These are phyloP conservation scores for Pyrrhosoma nymphula DNA, from an alignment of 2,888 invertebrate species.

Conservation along the genomic window DNA sequence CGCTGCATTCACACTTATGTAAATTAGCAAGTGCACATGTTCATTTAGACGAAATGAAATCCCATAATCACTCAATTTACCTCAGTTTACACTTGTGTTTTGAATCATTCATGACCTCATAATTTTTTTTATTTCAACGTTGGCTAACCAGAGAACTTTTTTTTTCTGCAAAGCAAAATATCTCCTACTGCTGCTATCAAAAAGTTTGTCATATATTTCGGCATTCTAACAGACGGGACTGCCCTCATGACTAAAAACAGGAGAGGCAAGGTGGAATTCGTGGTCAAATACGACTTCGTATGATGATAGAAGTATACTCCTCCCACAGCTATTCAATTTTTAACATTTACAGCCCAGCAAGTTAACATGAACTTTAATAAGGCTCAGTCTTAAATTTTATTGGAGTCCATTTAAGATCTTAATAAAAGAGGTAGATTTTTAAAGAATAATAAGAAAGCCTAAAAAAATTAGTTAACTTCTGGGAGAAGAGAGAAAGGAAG, in stretches of 20 bases:
- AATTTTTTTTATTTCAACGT: constrained; percentile 12
- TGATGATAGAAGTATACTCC: constrained; percentile 49
- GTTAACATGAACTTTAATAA: constrained; percentile 67
- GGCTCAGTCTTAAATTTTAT: constrained; percentile 67
- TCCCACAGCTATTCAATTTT: constrained; percentile 42
- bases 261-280: constrained; percentile 48
- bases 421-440: constrained; percentile 66
- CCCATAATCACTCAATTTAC: constrained; percentile 48
- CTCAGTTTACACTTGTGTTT: constrained; percentile 48
- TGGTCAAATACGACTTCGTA: constrained; percentile 25
- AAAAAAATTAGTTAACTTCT: constrained; percentile 65
- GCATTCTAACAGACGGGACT: constrained; percentile 46
- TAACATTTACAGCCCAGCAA: constrained; percentile 54
- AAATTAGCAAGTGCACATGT: constrained; percentile 60
- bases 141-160: constrained; percentile 56
- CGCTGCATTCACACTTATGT: constrained; percentile 54
- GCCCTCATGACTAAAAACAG: constrained; percentile 61
- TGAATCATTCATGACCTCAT: constrained; percentile 53
- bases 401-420: constrained; percentile 66
- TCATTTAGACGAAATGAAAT: constrained; percentile 59
- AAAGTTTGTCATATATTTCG: constrained; percentile 30
- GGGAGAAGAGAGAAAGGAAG: constrained; percentile 48
- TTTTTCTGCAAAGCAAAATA: constrained; percentile 64
- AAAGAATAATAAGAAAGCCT: constrained; percentile 66
- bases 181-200: constrained; percentile 51